A percentile compares a stretch with the other conserved stretches of the same genome.
Evolutionary conservation across 2,113 vertebrate species (phyloP).

Genomic region (Alligator sinensis): DNA sequence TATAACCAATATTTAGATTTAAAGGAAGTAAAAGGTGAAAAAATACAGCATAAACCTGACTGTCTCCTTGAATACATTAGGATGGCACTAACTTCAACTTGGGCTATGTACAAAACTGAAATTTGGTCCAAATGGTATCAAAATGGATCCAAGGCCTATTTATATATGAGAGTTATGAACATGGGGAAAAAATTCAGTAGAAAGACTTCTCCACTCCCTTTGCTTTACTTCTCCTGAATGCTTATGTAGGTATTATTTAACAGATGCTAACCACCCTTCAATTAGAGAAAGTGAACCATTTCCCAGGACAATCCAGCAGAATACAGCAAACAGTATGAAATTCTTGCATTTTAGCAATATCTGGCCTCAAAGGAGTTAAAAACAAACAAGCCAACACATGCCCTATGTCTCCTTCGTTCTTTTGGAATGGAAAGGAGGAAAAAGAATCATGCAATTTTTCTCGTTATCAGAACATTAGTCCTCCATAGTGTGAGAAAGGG

Average conservation of each 20-base stretch:
- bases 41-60: neutral
- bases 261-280: neutral
- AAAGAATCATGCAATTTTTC: neutral
- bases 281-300: neutral
- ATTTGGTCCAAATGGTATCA: neutral
- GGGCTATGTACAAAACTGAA: neutral
- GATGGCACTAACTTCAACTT: neutral
- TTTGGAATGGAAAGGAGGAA: neutral
- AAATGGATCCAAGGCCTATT: neutral
- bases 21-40: neutral
- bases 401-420: neutral
- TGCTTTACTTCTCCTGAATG: neutral
- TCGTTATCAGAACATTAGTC: neutral
- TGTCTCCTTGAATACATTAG: neutral
- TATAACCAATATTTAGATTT: neutral
- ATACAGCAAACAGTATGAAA: too few species aligned
- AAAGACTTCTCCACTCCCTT: neutral
- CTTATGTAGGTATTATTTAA: neutral
- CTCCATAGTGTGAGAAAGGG: neutral
- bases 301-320: neutral
- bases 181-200: neutral
- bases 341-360: too few species aligned
- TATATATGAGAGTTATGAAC: neutral
- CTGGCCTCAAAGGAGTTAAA: neutral
- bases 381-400: neutral